A percentile compares a stretch with the other conserved stretches of the same genome.
These are phyloP conservation scores for Muscicapa striata DNA, from an alignment of 2,797 vertebrate genomes.

Conservation along the genomic window DNA sequence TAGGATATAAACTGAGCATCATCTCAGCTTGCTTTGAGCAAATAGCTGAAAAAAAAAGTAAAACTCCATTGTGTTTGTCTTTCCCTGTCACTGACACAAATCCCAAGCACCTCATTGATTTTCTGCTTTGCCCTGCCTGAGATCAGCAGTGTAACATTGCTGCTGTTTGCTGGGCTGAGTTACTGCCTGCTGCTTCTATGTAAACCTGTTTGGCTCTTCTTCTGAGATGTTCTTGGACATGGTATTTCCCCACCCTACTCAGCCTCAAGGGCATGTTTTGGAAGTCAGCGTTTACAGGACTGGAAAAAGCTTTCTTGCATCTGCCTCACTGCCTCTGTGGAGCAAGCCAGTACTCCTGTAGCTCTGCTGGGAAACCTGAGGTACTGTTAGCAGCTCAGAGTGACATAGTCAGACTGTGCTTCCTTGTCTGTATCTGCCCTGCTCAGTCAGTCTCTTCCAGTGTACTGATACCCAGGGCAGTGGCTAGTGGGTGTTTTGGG, in stretches of 20 bases:
- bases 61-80: neutral
- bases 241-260: neutral
- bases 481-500: neutral
- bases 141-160: constrained; percentile 6
- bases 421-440: neutral
- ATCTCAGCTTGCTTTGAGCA: neutral
- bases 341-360: neutral
- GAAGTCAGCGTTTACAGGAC: neutral
- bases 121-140: constrained; percentile 37
- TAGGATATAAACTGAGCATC: neutral
- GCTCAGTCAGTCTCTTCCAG: neutral
- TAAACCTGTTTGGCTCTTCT: neutral
- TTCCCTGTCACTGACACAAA: constrained; percentile 14
- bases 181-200: neutral
- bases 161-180: constrained; percentile 29
- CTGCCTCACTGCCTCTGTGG: neutral
- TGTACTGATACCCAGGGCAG: neutral
- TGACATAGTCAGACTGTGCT: neutral
- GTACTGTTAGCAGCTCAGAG: neutral
- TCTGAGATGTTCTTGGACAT: neutral
- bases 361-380: neutral
- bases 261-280: neutral
- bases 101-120: constrained; percentile 40
- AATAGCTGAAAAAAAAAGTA: neutral
- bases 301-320: neutral